Conservation (phyloP, 2,797 vertebrate genomes). For the Cephalopachus bancanus region DNA sequence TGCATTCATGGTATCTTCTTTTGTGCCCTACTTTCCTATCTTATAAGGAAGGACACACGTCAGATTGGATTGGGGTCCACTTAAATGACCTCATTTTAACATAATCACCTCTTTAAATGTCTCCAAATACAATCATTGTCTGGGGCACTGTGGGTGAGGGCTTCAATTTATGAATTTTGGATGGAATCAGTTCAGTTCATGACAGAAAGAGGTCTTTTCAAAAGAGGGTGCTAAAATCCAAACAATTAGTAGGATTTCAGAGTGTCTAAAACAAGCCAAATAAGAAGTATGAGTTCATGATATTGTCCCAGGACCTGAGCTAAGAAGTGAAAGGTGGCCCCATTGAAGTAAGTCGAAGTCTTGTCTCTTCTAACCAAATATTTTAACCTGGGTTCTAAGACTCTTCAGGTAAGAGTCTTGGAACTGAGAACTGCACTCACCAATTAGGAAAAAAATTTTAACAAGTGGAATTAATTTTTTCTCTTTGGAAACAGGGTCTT, state of each 20-base stretch:
- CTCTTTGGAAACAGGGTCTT: too few species aligned
- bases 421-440: neutral
- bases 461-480: too few species aligned
- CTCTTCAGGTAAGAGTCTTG: neutral
- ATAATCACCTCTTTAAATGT: neutral
- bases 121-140: neutral
- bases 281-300: neutral
- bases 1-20: neutral
- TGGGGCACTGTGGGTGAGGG: neutral
- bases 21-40: neutral
- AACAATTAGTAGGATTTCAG: neutral
- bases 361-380: neutral
- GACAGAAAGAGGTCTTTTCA: neutral
- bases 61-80: neutral
- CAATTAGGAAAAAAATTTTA: neutral
- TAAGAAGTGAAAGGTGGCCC: neutral
- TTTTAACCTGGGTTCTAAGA: neutral
- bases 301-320: neutral
- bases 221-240: neutral
- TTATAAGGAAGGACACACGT: neutral
- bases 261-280: neutral
- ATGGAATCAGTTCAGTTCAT: neutral
- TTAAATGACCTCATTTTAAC: neutral
- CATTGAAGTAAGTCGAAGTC: neutral
- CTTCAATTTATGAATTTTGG: neutral